These are phyloP conservation scores for Physeter macrocephalus DNA, from an alignment of 2,113 vertebrate genomes.

Conservation along the genomic window DNA sequence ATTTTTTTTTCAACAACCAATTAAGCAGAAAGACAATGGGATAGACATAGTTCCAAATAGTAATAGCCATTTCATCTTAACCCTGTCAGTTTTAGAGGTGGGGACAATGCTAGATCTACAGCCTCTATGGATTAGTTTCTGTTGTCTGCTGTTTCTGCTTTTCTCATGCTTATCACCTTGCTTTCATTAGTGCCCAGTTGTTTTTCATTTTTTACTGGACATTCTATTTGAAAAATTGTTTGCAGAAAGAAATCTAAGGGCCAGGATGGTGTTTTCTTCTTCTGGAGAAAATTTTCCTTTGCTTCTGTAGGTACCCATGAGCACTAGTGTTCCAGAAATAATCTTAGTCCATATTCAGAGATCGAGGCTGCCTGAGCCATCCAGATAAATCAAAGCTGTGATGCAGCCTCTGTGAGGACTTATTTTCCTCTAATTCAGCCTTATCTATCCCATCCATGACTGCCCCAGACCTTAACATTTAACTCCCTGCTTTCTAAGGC, in stretches of 20 bases:
- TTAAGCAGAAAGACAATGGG: background rate
- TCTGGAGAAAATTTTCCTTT: background rate
- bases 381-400: background rate
- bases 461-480: background rate
- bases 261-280: background rate
- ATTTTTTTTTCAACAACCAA: background rate
- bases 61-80: background rate
- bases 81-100: background rate
- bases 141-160: background rate
- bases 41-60: background rate
- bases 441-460: background rate
- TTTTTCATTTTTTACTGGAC: background rate
- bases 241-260: background rate
- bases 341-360: background rate
- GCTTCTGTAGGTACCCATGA: background rate
- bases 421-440: background rate
- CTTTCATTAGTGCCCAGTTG: background rate
- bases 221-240: background rate
- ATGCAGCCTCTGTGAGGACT: background rate
- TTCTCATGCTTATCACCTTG: background rate
- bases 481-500: background rate
- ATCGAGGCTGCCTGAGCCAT: background rate
- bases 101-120: background rate
- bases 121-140: background rate
- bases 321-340: background rate